Base-by-base conservation (phyloP, 2,113 vertebrate genomes). In the Ammodytes marinus region DNA sequence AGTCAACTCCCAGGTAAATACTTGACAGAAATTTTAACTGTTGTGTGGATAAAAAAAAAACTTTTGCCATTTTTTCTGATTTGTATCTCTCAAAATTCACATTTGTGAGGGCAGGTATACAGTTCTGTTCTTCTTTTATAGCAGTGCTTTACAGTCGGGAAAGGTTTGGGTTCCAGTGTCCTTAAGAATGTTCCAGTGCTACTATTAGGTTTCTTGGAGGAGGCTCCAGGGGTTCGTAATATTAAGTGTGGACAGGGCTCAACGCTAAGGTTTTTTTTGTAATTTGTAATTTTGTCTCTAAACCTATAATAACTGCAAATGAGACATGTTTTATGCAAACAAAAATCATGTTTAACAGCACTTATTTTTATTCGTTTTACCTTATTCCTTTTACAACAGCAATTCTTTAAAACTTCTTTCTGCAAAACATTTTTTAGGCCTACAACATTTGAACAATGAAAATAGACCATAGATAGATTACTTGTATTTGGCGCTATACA, bases 1-100 rank as follows among this genome's bases (percentile, higher is more conserved):
- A 0, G 98, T 99, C 88, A 99, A 99, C 90, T 99, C 98, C 11
- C 98, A 99, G 98, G 98, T 99, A 97, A 93, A 72, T 35, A 8
- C 37, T 4, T n/a, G 12, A 46, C 43, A 54, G 68, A 49, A 14
- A 39, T 35, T 37, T 74, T 40, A 50, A 57, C 35, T 60, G 17
- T 35, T 27, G 3, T 58, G 14, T 53, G 45, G 8, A 52, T 8
- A 27, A 17, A 46, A 15, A 17, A 35, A 45, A 35, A 15, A 74
- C 15, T 7, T 35, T 8, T n/a, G 6, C 11, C 13, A 52, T 8
- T 61, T 65, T 12, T 8, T 50, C 39, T 67, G 2, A 39, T 72
- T 39, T 8, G 6, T 15, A 8, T 59, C 14, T 15, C 6, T 45
- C 15, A 12, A 8, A 27, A 50, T 50, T 53, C 3, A 27, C n/a